Evolutionary conservation across 2,113 vertebrate genomes (phyloP), one percentile per base, ranked within the genome.

Genomic region (Epinephelus moara): DNA sequence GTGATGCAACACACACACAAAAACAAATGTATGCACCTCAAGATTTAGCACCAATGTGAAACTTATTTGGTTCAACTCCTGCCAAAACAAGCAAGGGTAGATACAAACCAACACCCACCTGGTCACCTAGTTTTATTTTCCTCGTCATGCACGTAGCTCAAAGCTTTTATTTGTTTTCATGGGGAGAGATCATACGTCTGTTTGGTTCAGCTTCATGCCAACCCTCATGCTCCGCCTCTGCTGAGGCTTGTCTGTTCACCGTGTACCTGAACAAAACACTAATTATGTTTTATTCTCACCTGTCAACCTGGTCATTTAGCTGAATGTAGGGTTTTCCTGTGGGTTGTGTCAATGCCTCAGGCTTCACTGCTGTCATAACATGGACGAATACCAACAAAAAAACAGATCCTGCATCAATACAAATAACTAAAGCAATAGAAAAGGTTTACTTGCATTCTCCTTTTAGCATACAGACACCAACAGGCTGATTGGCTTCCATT

Each of bases 91-190:
- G 27, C 49, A 62, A 2, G 10, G 11, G 27, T 40, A n/a, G 10
- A n/a, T 6, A 25, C 30, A 45, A n/a, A 42, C 11, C 2, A 1
- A 25, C 71, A 19, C 4, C 13, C 27, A 75, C 15, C 19, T 50
- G 57, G 13, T 75, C 40, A 19, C 11, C 4, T 52, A 8, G 2
- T 67, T 71, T 23, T 47, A 7, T 45, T 45, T 42, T 49, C 23
- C 52, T 70, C 14, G 33, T 21, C 12, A 18, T 1, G 11, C 0
- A 0, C 12, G 15, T 15, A n/a, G 15, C 30, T 25, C 2, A 0
- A 5, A 5, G 30, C 12, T 56, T 50, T 21, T 73, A 21, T 66
- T 27, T 68, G 25, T 37, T 67, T 37, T 12, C 6, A 37, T 37
- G 9, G 3, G 23, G 9, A 11, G 2, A 12, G 37, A 12, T 19